phyloP scores from a whole-genome alignment of 1,140 invertebrate genomes.

The Chelonus insularis region DNA sequence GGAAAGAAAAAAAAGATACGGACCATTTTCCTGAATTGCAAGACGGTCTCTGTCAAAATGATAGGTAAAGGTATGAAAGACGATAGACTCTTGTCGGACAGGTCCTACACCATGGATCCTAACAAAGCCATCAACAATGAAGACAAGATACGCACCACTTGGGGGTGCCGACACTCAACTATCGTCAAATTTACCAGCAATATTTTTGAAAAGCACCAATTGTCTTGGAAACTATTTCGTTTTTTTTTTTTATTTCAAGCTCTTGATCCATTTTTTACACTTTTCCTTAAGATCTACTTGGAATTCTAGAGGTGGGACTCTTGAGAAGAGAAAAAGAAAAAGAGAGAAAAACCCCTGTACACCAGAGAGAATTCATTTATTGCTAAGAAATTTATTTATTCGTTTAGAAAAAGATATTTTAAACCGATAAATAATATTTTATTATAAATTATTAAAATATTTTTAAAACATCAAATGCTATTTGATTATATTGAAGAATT shows the following conservation, averaged over 20 bases:
- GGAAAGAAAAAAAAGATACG: not conserved
- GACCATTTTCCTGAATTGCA: not conserved
- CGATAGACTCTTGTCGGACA: not conserved
- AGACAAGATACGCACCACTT: constrained; percentile 10
- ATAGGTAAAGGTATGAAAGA: not conserved
- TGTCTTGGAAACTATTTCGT: not conserved
- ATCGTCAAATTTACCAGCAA: constrained; percentile 22
- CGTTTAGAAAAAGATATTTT: too few species aligned
- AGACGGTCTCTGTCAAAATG: not conserved
- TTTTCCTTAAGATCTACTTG: too few species aligned
- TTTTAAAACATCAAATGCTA: too few species aligned
- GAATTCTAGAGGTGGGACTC: too few species aligned
- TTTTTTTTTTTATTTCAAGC: not conserved
- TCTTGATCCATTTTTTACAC: constrained; percentile 2
- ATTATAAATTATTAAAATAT: too few species aligned
- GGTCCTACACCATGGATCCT: not conserved
- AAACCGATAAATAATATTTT: too few species aligned
- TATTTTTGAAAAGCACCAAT: not conserved
- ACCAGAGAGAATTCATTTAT: too few species aligned
- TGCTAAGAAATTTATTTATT: too few species aligned
- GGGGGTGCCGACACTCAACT: constrained; percentile 6
- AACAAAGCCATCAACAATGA: constrained; percentile 4
- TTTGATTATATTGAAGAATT: too few species aligned
- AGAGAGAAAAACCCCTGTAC: too few species aligned
- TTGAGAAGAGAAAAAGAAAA: too few species aligned